Base-by-base conservation (phyloP, 2,797 vertebrate species). In the Microchirus variegatus region DNA sequence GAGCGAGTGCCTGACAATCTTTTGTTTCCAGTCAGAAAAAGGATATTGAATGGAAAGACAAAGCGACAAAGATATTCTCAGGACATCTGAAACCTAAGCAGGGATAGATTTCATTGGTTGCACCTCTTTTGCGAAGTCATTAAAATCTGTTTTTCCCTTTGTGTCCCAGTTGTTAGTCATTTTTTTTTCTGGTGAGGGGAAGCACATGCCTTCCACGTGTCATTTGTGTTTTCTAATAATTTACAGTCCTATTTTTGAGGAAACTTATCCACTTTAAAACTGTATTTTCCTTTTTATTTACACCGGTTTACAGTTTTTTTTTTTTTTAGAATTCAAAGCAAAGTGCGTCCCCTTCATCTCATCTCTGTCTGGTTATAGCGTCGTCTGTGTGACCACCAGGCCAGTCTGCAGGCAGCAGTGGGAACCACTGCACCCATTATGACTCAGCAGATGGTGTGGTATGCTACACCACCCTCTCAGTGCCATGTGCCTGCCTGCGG, bases 401-500 rank as follows among this genome's bases (percentile, higher is more conserved):
- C 59, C 70, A 43, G 44, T 59, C 53, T 49, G 43, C 66, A 46
- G 38, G 51, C 36, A 66, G 64, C 68, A 56, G 41, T 47, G 53
- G 63, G 59, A 82, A 58, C 72, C 78, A 67, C n/a, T 60, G 48
- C 6, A 19, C 35, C 55, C 67, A 70, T 42, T 63, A 67, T 85
- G 88, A 87, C 63, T 84, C 80, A 81, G 84, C 83, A 77, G 64
- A 80, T 63, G 52, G 57, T 43, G 65, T n/a, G 46, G 76, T 38
- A 68, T 69, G 62, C 76, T 56, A 59, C 57, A 46, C 67, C 73
- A 37, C 70, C 75, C 57, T 67, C 59, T 42, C 50, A 6, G 50
- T 63, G 53, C 61, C 58, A 26, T 62, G 74, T 73, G 73, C 48
- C 63, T 59, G 70, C 66, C 63, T 59, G 70, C 66, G 66, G 59